Conservation (phyloP, 2,113 vertebrate genomes). For the Gymnogyps californianus region DNA sequence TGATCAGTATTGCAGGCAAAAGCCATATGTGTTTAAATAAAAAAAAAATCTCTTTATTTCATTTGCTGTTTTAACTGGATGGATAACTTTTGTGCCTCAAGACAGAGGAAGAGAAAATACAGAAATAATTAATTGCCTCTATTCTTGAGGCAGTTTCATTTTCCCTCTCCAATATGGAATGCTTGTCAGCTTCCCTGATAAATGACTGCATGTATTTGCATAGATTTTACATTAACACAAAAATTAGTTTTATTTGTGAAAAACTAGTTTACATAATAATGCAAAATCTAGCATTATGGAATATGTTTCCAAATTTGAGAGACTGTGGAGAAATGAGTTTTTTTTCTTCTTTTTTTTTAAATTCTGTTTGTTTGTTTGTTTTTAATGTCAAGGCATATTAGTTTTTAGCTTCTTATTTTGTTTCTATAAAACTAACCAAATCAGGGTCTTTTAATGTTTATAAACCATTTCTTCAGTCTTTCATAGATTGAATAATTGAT, state of each 20-base stretch:
- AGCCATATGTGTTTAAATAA: slow-evolving; percentile 85
- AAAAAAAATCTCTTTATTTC: slow-evolving; percentile 78
- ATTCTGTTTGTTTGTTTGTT: neutral
- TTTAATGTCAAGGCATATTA: neutral
- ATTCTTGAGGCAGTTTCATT: slow-evolving; percentile 86
- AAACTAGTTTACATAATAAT: slow-evolving; percentile 86
- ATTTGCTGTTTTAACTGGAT: slow-evolving; percentile 85
- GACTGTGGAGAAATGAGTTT: neutral
- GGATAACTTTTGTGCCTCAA: slow-evolving; percentile 86
- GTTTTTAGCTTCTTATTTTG: slow-evolving; percentile 6
- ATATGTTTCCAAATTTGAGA: slow-evolving; percentile 61
- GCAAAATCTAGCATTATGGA: slow-evolving; percentile 75
- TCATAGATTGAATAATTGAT: neutral
- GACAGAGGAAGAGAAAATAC: slow-evolving; percentile 85
- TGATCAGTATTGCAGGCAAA: slow-evolving; percentile 84
- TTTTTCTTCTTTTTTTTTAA: neutral
- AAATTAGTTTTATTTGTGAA: slow-evolving; percentile 88
- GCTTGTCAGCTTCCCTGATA: slow-evolving; percentile 95
- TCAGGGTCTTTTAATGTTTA: neutral
- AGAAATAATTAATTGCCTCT: slow-evolving; percentile 93
- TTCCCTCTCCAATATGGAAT: slow-evolving; percentile 90
- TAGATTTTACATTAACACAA: slow-evolving; percentile 93
- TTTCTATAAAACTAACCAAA: neutral
- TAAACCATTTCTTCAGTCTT: neutral
- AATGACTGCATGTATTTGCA: slow-evolving; percentile 98